Conservation (phyloP, 2,113 vertebrate genomes). For the Rana temporaria region DNA sequence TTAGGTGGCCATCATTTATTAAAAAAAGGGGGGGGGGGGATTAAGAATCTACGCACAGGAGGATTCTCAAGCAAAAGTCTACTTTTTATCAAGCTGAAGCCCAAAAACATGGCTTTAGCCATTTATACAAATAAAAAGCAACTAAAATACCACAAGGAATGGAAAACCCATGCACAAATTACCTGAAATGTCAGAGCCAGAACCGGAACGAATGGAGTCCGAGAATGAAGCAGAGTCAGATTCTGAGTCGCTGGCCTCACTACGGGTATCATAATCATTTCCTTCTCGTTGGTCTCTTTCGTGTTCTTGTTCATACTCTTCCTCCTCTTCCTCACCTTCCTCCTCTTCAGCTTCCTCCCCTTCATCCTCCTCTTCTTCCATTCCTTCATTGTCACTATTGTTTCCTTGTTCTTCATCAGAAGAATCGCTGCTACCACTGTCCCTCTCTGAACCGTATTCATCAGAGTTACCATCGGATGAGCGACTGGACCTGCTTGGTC, state of each 20-base stretch:
- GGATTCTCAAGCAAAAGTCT: too few relatives aligned
- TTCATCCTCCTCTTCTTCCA: slow-evolving; percentile 79
- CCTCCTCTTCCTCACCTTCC: slow-evolving; percentile 75
- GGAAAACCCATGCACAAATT: slow-evolving; percentile 29
- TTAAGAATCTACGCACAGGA: too few relatives aligned
- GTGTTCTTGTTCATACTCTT: slow-evolving; percentile 84
- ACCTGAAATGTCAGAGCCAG: slow-evolving; percentile 93
- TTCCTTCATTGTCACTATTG: slow-evolving; percentile 81
- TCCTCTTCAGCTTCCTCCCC: slow-evolving; percentile 78
- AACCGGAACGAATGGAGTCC: slow-evolving; percentile 87
- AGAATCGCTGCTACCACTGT: slow-evolving; percentile 86
- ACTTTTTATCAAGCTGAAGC: too few relatives aligned
- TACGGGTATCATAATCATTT: slow-evolving; percentile 93
- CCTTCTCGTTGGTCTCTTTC: slow-evolving; percentile 84
- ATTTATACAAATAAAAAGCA: too few relatives aligned
- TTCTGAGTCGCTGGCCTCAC: slow-evolving; percentile 94
- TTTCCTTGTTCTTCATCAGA: slow-evolving; percentile 81
- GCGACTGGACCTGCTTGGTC: slow-evolving; percentile 82
- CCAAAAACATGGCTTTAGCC: too few relatives aligned
- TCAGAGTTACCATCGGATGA: slow-evolving; percentile 87
- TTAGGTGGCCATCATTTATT: too few relatives aligned
- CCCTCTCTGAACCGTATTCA: slow-evolving; percentile 87
- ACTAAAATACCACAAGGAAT: too few relatives aligned
- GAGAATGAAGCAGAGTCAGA: slow-evolving; percentile 94
- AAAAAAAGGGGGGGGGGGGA: too few relatives aligned